These are phyloP conservation scores for Capitulum mitella DNA, from an alignment of 2,888 invertebrate species.

Conservation along the genomic window DNA sequence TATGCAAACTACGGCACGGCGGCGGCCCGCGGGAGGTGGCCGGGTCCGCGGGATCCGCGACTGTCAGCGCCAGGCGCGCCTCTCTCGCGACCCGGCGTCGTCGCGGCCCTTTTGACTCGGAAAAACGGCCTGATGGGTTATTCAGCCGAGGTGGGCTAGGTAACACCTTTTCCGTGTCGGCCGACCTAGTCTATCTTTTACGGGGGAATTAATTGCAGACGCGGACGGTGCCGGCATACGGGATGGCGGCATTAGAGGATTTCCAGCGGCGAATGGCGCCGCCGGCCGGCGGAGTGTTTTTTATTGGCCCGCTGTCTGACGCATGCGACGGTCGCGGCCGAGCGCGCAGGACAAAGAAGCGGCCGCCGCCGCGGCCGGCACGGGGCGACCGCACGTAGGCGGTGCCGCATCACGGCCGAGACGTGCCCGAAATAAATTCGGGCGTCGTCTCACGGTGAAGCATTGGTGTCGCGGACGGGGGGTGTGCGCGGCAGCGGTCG, in stretches of 20 bases:
- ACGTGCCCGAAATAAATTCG: too few species aligned
- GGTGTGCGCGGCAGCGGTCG: too few species aligned
- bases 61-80: too few species aligned
- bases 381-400: too few species aligned
- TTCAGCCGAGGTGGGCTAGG: neutral
- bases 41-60: too few species aligned
- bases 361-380: too few species aligned
- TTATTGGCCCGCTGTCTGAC: neutral
- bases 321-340: neutral
- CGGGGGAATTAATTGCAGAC: slow-evolving; percentile 19
- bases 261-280: neutral
- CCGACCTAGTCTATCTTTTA: neutral
- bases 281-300: neutral
- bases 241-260: slow-evolving; percentile 2
- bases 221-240: neutral
- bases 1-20: neutral
- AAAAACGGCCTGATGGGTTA: slow-evolving; percentile 13
- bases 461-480: too few species aligned
- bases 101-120: neutral
- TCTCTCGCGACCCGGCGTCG: neutral
- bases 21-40: neutral
- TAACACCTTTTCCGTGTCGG: slow-evolving; percentile 21
- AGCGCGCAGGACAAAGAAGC: too few species aligned
- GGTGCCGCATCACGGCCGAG: too few species aligned
- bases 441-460: too few species aligned